Evolutionary conservation across 1,140 invertebrate genomes (phyloP).

Genomic region (Neoseiulus cucumeris): DNA sequence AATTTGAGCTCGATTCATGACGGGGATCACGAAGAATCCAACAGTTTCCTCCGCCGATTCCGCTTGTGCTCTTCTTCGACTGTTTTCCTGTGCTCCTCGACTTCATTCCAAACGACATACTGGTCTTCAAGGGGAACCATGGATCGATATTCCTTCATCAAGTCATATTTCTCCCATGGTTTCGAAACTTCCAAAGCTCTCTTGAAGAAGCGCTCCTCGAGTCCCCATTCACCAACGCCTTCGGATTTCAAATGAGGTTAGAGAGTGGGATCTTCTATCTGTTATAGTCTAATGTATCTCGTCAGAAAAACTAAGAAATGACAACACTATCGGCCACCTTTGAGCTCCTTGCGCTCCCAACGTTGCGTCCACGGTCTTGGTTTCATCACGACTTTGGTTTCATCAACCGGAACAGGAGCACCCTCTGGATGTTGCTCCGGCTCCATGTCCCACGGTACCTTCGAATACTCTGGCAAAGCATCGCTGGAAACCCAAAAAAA

Average conservation of each 20-base stretch:
- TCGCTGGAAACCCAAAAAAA: conserved; percentile 36
- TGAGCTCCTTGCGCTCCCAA: conserved; percentile 59
- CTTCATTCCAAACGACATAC: conserved; percentile 56
- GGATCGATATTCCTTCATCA: conserved; percentile 79
- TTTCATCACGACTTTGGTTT: conserved; percentile 56
- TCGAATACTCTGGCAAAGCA: conserved; percentile 76
- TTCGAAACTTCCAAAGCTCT: conserved; percentile 38
- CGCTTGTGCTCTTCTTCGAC: conserved; percentile 43
- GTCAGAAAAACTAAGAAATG: too few species aligned
- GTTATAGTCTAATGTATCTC: neutral
- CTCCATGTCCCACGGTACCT: conserved; percentile 80
- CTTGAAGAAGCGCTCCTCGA: too few species aligned
- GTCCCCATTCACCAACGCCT: too few species aligned
- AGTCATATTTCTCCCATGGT: conserved; percentile 74
- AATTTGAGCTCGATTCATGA: too few species aligned
- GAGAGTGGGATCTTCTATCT: neutral
- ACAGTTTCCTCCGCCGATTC: conserved; percentile 40
- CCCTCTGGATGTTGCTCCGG: conserved; percentile 50
- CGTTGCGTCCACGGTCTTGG: conserved; percentile 60
- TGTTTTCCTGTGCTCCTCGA: conserved; percentile 48
- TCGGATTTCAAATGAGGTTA: too few species aligned
- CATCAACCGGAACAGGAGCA: conserved; percentile 60
- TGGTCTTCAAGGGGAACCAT: conserved; percentile 68
- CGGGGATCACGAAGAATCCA: too few species aligned
- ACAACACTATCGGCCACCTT: conserved; percentile 34